Conservation (phyloP, 2,113 vertebrate genomes). For the Rhineura floridana region DNA sequence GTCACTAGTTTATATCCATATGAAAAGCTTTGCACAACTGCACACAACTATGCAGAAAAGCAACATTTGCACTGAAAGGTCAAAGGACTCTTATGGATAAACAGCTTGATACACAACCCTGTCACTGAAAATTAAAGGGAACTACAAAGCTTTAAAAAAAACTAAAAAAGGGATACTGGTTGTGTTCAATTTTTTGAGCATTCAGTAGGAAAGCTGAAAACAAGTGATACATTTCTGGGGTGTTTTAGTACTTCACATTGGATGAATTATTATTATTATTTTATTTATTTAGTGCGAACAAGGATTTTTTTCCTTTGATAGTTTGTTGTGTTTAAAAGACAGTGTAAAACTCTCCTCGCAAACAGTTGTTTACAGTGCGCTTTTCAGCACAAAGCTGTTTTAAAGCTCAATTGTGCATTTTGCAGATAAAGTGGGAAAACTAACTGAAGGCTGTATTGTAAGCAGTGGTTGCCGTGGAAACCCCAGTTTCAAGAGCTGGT, state of each 20-base stretch:
- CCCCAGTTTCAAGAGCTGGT: constrained; percentile 95
- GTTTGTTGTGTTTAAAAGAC: constrained; percentile 89
- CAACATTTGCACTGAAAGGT: constrained; percentile 48
- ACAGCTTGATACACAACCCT: constrained; percentile 31
- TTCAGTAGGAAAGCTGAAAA: constrained; percentile 51
- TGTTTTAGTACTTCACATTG: constrained; percentile 44
- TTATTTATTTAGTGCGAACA: constrained; percentile 76
- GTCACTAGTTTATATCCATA: constrained; percentile 45
- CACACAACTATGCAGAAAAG: constrained; percentile 22
- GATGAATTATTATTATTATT: constrained; percentile 50
- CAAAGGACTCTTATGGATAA: constrained; percentile 50
- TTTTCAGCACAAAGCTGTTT: constrained; percentile 91
- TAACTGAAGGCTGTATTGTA: constrained; percentile 98
- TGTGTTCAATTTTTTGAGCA: constrained; percentile 54
- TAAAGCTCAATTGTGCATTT: constrained; percentile 99
- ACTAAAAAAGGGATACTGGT: constrained; percentile 2
- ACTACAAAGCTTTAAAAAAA: constrained; percentile 60
- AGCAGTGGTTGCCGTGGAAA: constrained; percentile 97
- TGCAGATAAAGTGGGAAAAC: constrained; percentile 99
- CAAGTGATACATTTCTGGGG: constrained; percentile 62
- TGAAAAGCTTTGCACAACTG: constrained; percentile 46
- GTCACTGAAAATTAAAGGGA: constrained; percentile 63
- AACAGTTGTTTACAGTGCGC: constrained; percentile 91
- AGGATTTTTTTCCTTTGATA: constrained; percentile 88
- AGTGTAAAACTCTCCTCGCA: constrained; percentile 85